Percentiles rank a stretch among this genome's conserved stretches.
phyloP scores from a whole-genome alignment of 37 sponge, comb jelly and placozoan species.

The Amphimedon queenslandica region DNA sequence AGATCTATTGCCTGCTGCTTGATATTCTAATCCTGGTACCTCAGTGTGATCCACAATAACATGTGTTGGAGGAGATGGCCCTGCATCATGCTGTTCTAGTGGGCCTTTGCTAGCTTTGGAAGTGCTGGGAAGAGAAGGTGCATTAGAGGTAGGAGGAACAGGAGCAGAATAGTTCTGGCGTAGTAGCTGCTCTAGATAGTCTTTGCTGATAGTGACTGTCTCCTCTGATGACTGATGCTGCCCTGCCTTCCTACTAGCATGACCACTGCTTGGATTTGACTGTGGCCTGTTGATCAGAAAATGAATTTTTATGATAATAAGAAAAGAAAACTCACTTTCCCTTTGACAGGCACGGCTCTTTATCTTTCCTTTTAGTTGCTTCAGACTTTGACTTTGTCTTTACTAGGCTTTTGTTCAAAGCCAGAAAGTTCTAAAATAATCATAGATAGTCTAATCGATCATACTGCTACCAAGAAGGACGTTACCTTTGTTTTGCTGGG shows the following conservation, averaged over 20 bases:
- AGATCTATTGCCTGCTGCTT: too few relatives aligned
- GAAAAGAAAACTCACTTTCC: neutral
- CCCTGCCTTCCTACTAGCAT: neutral
- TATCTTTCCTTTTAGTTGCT: neutral
- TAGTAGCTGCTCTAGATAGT: conserved; percentile 1
- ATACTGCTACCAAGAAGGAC: too few relatives aligned
- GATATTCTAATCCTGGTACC: neutral
- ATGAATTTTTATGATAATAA: too few relatives aligned
- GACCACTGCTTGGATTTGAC: neutral
- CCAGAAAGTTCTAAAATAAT: neutral
- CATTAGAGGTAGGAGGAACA: neutral
- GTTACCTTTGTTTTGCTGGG: too few relatives aligned
- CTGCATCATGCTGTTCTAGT: neutral
- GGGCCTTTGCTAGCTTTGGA: neutral
- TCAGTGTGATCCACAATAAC: neutral
- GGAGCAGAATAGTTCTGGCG: neutral
- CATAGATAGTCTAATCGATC: too few relatives aligned
- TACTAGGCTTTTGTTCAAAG: neutral
- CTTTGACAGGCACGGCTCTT: neutral
- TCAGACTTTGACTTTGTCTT: neutral
- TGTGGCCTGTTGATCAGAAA: too few relatives aligned
- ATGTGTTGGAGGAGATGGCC: neutral
- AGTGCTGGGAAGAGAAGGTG: neutral
- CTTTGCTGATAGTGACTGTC: conserved; percentile 2
- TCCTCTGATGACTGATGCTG: neutral